Base-by-base conservation (phyloP, 2,113 vertebrate genomes). In the Petaurus breviceps region DNA sequence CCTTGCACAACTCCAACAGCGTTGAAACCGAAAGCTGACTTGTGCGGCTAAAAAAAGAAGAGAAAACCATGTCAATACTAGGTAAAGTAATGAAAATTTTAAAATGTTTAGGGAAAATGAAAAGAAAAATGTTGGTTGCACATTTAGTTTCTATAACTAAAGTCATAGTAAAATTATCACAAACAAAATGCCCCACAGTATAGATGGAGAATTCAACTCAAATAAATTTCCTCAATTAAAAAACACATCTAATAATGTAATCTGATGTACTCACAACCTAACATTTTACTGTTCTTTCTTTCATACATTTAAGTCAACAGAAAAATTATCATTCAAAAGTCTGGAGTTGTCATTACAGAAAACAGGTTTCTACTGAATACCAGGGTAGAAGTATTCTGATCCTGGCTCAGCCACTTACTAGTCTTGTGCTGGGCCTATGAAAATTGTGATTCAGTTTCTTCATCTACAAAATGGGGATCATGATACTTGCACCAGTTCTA, bases 1-100 rank as follows among this genome's bases (percentile, higher is more conserved):
- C 99, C 98, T 99, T 99, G 98, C 99, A 99, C 96, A 99, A 98
- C 96, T 99, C 99, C 98, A 99, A 52, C 0, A 99, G 97, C 0
- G 99, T 99, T 92, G 99, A 99, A 96, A 99, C 99, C 49, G 99
- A 99, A 97, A 99, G 99, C 97, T 99, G 99, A 97, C 99, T 99
- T 68, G 99, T 99, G 93, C 99, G 99, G 98, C 99, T 99, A 51
- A 8, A 97, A 98, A 92, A 90, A 25, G 97, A 93, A 96, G 49
- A 22, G n/a, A 89, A 84, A 89, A 46, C 46, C 89, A 43, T 25
- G 3, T 97, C 10, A 97, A 54, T 47, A 37, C 37, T 26, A 12
- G 43, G 89, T 37, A 93, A 91, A 93, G 77, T 12, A n/a, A 2
- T 90, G 43, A 46, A 22, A 94, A 49, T 46, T 91, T 94, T 16